Conservation (phyloP, 2,888 invertebrate species). For the Tachystola acroxantha region DNA sequence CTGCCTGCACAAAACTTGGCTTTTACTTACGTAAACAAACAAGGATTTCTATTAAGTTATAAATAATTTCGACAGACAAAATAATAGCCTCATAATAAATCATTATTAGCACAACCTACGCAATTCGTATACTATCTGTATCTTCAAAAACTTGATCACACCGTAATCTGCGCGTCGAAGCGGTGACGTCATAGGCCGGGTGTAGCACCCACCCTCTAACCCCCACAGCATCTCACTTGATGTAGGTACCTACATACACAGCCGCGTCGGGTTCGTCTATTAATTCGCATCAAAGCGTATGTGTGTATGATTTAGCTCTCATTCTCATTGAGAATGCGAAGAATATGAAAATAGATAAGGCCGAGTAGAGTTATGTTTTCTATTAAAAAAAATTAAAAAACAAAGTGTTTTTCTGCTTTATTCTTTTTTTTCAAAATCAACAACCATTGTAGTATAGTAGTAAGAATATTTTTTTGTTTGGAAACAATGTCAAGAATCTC, state of each 20-base stretch:
- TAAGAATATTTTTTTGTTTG: too few relatives aligned
- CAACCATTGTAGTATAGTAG: too few relatives aligned
- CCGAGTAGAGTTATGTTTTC: too few relatives aligned
- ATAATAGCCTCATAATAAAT: too few relatives aligned
- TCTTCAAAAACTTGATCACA: neutral
- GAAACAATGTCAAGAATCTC: too few relatives aligned
- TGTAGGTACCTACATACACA: neutral
- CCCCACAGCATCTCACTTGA: neutral
- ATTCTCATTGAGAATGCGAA: neutral
- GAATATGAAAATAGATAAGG: neutral
- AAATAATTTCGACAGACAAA: too few relatives aligned
- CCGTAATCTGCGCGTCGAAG: constrained; percentile 1
- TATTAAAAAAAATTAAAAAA: too few relatives aligned
- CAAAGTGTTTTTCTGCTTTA: too few relatives aligned
- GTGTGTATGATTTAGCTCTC: constrained; percentile 1
- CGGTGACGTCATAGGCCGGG: constrained; percentile 2
- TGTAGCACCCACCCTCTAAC: neutral
- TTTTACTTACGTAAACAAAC: too few relatives aligned
- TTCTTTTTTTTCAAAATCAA: too few relatives aligned
- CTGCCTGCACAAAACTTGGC: too few relatives aligned
- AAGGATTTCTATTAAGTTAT: too few relatives aligned
- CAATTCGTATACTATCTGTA: neutral
- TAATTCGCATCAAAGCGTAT: constrained; percentile 4
- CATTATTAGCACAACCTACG: neutral
- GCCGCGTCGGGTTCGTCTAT: neutral